These are phyloP conservation scores for Tethya wilhelma DNA, from an alignment of 37 sponge, comb jelly and placozoan species.

Conservation along the genomic window DNA sequence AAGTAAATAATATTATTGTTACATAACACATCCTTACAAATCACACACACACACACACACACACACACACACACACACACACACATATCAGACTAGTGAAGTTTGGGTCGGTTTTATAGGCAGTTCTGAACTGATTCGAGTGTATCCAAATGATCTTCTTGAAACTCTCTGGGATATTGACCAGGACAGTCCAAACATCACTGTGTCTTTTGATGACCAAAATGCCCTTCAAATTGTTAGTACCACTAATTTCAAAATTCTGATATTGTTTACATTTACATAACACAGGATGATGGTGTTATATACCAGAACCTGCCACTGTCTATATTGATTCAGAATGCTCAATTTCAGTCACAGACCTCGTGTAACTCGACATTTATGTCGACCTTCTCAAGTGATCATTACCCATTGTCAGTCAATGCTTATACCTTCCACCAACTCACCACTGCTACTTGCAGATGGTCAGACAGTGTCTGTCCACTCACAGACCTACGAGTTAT, in stretches of 20 bases:
- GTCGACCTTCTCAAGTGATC: too few relatives aligned
- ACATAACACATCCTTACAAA: not conserved
- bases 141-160: constrained; percentile 12
- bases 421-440: not conserved
- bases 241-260: not conserved
- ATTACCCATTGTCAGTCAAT: not conserved
- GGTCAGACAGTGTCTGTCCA: constrained; percentile 4
- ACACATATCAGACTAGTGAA: not conserved
- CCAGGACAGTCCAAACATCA: not conserved
- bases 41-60: too few relatives aligned
- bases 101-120: constrained; percentile 15
- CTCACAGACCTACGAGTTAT: not conserved
- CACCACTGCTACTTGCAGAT: not conserved
- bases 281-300: too few relatives aligned
- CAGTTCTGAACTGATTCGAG: not conserved
- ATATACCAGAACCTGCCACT: not conserved
- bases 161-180: not conserved
- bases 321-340: not conserved
- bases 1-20: not conserved
- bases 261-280: not conserved
- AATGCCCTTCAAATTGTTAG: not conserved
- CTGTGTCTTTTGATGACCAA: not conserved
- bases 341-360: too few relatives aligned
- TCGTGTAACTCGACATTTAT: too few relatives aligned
- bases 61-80: too few relatives aligned